These are phyloP conservation scores for Phorcus lineatus DNA, from an alignment of 2,888 invertebrate species.

Conservation along the genomic window DNA sequence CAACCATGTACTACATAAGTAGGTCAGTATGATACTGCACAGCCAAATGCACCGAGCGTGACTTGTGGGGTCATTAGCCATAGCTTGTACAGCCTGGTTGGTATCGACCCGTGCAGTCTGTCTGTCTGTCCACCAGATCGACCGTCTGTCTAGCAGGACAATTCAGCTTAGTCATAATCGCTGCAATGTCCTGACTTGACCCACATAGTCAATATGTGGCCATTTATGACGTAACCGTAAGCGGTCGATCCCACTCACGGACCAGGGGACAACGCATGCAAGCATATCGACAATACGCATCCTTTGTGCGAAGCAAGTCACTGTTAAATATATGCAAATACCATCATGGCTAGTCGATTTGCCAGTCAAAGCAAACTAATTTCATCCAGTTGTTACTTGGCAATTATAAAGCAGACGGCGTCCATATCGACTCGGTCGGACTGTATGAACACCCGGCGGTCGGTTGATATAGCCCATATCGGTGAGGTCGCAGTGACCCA, in stretches of 20 bases:
- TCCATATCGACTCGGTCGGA: no score
- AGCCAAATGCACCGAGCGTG: no score
- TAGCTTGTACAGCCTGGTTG: no score
- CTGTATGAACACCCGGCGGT: no score
- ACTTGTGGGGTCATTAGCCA: no score
- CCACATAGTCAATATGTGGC: neutral
- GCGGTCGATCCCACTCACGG: neutral
- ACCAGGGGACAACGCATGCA: neutral
- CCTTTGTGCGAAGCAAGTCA: neutral
- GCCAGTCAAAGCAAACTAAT: neutral
- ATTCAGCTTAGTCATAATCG: neutral
- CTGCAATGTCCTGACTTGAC: neutral
- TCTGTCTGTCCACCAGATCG: neutral
- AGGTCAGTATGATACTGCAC: no score
- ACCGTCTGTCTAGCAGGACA: neutral
- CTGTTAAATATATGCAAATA: constrained; percentile 3
- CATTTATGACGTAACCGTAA: neutral
- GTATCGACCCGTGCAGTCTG: neutral
- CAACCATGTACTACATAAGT: no score
- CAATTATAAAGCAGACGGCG: no score
- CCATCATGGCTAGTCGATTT: neutral
- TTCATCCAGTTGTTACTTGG: no score
- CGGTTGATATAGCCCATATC: no score
- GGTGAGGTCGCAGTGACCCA: neutral
- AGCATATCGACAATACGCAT: neutral